Base-by-base conservation (phyloP, 53 echinoderm and acorn worm species). In the Echinometra lucunter region DNA sequence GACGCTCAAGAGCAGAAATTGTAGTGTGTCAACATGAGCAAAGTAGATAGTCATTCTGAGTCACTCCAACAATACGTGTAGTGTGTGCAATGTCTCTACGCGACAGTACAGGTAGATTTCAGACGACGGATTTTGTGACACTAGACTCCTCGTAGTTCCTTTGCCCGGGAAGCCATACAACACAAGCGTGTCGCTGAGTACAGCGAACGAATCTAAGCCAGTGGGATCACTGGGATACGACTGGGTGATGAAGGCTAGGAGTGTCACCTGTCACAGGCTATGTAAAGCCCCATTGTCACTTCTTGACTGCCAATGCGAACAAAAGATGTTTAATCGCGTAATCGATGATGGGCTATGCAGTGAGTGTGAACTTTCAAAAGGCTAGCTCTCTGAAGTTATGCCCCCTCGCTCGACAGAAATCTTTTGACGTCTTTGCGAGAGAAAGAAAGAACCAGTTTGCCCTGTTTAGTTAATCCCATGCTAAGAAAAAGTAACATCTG, bases 361-460 rank as follows among this genome's bases (percentile, higher is more conserved):
- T 19, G 19, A 45, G 89, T 89, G 89, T 60, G 21, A 89, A 89
- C 89, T 35, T 89, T 58, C 37, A 89, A 89, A 89, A 89, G 89
- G 89, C 89, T 58, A 89, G 89, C 60, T 60, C 47, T 4, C 6
- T 21, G 12, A 40, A 89, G 89, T 60, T 89, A 35, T 58, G 37
- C 89, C 89, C 88, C 58, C 37, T 23, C 42, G 60, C 60, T 89
- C 58, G 60, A 21, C 17, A 35, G 49, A 58, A 60, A 89, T 34
- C 49, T 85, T 47, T 45, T 47, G 49, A 85, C 45, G n/a, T 47
- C 85, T 47, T 49, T 21, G 47, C n/a, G 85, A 85, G 13, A 85
- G n/a, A 28, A 42, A 9, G 85, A 10, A 28, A 85, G 85, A 85
- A 85, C 30, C 49, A 85, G 85, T 85, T 85, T 85, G 0, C 85